Conservation (phyloP, 1,140 invertebrate genomes). For the Episyrphus balteatus region DNA sequence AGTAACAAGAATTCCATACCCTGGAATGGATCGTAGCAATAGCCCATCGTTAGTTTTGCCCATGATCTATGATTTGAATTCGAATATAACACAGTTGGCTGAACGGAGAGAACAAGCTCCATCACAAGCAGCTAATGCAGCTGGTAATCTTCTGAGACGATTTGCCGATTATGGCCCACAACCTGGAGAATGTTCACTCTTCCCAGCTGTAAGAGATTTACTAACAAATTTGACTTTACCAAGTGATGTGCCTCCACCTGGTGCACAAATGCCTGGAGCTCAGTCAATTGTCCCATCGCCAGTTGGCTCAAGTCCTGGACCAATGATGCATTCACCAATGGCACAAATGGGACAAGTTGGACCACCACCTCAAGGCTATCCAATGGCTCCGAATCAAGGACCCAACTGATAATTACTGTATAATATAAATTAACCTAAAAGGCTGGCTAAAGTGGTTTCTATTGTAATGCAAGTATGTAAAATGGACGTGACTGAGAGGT, state of each 20-base stretch:
- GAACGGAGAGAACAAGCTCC: constrained; percentile 60
- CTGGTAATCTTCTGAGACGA: constrained; percentile 52
- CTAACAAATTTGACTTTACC: constrained; percentile 66
- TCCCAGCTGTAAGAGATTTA: constrained; percentile 77
- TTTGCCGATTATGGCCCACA: constrained; percentile 51
- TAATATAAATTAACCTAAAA: too few species aligned
- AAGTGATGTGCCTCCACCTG: constrained; percentile 47
- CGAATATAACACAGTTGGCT: constrained; percentile 75
- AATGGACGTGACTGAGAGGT: too few species aligned
- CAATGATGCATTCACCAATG: constrained; percentile 44
- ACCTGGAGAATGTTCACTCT: constrained; percentile 71
- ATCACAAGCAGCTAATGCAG: constrained; percentile 49
- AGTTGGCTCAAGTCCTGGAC: constrained; percentile 41
- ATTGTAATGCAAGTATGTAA: too few species aligned
- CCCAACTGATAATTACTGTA: too few species aligned
- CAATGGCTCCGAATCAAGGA: not conserved
- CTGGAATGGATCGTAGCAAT: constrained; percentile 51
- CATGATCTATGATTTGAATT: constrained; percentile 75
- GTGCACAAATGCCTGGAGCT: too few species aligned
- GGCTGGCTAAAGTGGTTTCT: too few species aligned
- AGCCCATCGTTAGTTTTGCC: constrained; percentile 73
- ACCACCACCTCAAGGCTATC: constrained; percentile 11
- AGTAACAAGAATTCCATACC: constrained; percentile 59
- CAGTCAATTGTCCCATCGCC: constrained; percentile 17
- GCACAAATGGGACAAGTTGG: constrained; percentile 17